These are phyloP conservation scores for Phylloscopus trochiloides DNA, from an alignment of 2,113 vertebrate genomes.

Conservation along the genomic window DNA sequence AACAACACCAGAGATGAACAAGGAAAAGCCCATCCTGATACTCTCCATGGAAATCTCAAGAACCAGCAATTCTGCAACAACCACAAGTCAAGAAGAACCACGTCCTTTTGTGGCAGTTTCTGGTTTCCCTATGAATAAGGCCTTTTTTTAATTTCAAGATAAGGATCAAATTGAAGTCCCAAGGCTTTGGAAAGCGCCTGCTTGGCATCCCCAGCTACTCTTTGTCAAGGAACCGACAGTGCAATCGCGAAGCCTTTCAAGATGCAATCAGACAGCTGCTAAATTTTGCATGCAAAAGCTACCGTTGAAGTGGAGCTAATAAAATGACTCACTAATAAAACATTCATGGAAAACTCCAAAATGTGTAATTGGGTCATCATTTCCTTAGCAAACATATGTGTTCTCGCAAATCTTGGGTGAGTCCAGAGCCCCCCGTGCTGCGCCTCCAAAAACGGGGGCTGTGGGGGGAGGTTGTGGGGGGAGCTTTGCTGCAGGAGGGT, in stretches of 20 bases:
- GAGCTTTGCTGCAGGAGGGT: background rate
- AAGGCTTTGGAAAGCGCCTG: background rate
- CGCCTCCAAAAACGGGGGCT: rapidly evolving
- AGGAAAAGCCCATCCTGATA: background rate
- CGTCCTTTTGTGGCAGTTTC: background rate
- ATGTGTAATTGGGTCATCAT: conserved; percentile 60
- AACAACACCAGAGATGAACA: background rate
- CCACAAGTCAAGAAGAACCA: background rate
- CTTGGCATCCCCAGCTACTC: background rate
- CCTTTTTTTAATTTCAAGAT: background rate
- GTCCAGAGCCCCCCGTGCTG: background rate
- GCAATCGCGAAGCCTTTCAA: background rate
- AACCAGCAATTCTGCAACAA: background rate
- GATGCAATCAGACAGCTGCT: conserved; percentile 58
- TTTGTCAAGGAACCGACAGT: background rate
- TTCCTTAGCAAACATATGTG: background rate
- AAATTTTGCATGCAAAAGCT: conserved; percentile 58
- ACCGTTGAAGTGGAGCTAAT: conserved; percentile 37
- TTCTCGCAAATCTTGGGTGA: rapidly evolving
- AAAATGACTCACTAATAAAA: conserved; percentile 62
- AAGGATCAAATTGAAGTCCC: background rate
- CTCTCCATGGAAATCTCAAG: background rate
- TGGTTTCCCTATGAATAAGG: background rate
- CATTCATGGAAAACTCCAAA: conserved; percentile 51
- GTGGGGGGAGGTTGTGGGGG: no score